These are phyloP conservation scores for Epinotia ramella DNA, from an alignment of 2,888 invertebrate species.

Conservation along the genomic window DNA sequence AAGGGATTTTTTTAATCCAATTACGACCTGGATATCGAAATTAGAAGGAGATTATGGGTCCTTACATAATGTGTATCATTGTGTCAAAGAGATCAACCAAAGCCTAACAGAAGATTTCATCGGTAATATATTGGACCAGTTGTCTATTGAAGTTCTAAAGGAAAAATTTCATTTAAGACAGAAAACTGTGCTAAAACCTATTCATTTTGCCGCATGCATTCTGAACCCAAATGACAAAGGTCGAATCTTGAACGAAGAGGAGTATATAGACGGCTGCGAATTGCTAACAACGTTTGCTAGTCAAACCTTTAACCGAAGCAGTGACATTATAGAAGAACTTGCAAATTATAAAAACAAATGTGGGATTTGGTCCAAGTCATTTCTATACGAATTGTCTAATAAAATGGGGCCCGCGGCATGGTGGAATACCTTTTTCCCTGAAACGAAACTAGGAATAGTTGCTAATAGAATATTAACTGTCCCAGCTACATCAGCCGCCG, in stretches of 20 bases:
- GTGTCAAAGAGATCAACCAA: slow-evolving; percentile 14
- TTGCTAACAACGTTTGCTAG: slow-evolving; percentile 17
- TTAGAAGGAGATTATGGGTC: slow-evolving; percentile 19
- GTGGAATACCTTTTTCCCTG: no score
- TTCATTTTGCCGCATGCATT: slow-evolving; percentile 14
- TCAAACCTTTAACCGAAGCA: no score
- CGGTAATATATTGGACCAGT: slow-evolving; percentile 17
- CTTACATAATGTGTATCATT: not conserved
- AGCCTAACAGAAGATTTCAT: slow-evolving; percentile 16
- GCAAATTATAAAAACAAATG: no score
- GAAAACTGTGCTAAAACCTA: slow-evolving; percentile 6
- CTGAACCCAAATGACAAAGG: not conserved
- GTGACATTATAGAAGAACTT: no score
- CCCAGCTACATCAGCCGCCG: no score
- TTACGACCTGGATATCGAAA: slow-evolving; percentile 16
- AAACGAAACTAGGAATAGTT: no score
- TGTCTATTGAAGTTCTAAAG: slow-evolving; percentile 12
- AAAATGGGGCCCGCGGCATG: no score
- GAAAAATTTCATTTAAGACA: not conserved
- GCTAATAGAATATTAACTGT: no score
- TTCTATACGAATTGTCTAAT: no score
- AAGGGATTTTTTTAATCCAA: slow-evolving; percentile 16
- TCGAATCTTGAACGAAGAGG: not conserved
- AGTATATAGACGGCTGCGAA: slow-evolving; percentile 14
- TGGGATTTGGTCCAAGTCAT: no score